Conservation (phyloP, 2,797 vertebrate genomes). For the Spinus pinus region DNA sequence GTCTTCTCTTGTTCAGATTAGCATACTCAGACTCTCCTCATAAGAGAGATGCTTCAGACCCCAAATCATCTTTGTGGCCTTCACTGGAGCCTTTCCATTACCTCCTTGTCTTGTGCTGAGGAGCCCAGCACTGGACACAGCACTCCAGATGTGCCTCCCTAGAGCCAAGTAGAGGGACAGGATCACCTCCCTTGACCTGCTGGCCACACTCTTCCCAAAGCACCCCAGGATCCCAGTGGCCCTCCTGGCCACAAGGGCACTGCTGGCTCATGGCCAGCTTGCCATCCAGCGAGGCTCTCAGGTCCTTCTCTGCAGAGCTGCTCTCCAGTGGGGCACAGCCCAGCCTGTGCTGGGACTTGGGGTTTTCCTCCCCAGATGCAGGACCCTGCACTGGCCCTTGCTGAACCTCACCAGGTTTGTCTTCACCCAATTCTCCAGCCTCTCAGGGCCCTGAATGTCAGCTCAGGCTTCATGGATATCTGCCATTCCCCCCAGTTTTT, state of each 20-base stretch:
- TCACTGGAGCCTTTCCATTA: accelerated
- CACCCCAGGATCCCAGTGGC: background rate
- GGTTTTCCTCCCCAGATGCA: background rate
- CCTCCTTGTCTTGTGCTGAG: background rate
- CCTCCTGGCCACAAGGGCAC: background rate
- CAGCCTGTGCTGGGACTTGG: background rate
- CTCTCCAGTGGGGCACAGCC: background rate
- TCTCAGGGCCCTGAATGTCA: background rate
- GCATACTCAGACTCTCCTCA: accelerated
- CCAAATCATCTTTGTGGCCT: background rate
- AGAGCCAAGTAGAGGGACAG: background rate
- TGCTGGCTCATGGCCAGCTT: background rate
- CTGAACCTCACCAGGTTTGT: accelerated
- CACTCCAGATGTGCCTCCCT: background rate
- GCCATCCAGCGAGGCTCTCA: background rate
- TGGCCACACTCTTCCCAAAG: background rate
- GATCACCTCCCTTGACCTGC: background rate
- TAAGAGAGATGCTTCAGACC: background rate
- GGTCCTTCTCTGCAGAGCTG: background rate
- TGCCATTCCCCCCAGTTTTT: background rate
- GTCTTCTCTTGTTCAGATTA: background rate
- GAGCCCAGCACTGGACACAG: background rate
- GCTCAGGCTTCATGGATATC: background rate
- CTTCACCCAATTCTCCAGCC: background rate
- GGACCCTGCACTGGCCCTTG: too few relatives aligned